Conservation (phyloP, 2,888 invertebrate species). For the Erebia aethiops region DNA sequence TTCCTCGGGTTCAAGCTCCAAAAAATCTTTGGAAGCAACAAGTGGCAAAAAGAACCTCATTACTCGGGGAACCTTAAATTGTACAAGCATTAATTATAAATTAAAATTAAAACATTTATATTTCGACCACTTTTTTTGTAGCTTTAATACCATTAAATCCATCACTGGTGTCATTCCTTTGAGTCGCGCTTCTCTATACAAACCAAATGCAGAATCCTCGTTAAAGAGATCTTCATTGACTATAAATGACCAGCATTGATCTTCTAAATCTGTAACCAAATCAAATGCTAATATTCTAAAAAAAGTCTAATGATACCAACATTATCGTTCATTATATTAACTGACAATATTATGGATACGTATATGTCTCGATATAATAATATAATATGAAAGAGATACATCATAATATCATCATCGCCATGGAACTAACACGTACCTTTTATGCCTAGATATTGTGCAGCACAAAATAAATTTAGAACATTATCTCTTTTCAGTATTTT, state of each 20-base stretch:
- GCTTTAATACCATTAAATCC: constrained; percentile 84
- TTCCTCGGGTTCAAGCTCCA: constrained; percentile 86
- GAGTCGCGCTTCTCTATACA: constrained; percentile 84
- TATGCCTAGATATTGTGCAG: constrained; percentile 87
- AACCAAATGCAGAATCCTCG: constrained; percentile 89
- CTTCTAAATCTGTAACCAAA: constrained; percentile 83
- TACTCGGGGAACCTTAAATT: constrained; percentile 84
- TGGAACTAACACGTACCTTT: constrained; percentile 78
- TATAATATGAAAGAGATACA: too few species aligned
- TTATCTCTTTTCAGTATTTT: constrained; percentile 86
- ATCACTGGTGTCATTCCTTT: constrained; percentile 84
- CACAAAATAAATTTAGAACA: constrained; percentile 87
- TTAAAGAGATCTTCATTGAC: constrained; percentile 86
- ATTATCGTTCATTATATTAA: too few species aligned
- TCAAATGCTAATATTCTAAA: background rate
- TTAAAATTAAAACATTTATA: background rate
- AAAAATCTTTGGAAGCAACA: constrained; percentile 89
- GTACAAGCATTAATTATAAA: background rate
- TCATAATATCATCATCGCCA: too few species aligned
- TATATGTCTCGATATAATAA: background rate
- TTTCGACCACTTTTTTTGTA: background rate
- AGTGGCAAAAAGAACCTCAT: constrained; percentile 89
- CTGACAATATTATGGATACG: too few species aligned
- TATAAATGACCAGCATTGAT: constrained; percentile 90
- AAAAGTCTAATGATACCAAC: too few species aligned